Conservation (phyloP, 2,113 vertebrate species). For the Ameiurus melas region DNA sequence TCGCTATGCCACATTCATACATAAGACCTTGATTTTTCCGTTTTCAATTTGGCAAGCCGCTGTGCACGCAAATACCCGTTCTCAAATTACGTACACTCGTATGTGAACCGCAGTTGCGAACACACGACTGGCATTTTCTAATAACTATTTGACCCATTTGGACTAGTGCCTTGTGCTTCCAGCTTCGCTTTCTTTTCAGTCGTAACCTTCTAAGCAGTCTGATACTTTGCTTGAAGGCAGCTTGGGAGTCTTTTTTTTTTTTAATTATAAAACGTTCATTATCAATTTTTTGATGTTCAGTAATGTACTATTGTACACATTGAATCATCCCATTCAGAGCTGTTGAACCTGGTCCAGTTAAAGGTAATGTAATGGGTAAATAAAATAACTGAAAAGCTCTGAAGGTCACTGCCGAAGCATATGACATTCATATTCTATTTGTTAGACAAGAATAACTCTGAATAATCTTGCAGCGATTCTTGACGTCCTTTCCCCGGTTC, state of each 20-base stretch:
- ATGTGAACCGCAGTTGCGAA: not conserved
- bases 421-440: not conserved
- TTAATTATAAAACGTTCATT: not conserved
- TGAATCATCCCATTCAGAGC: not conserved
- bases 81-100: not conserved
- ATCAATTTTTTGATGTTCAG: not conserved
- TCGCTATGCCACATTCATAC: not conserved
- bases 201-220: not conserved
- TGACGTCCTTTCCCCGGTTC: not conserved
- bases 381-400: not conserved
- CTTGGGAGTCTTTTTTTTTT: not conserved
- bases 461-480: not conserved
- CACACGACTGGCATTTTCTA: not conserved
- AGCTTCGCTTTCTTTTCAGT: not conserved
- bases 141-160: not conserved
- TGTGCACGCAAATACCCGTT: not conserved
- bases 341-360: not conserved
- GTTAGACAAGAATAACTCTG: not conserved
- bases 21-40: constrained; percentile 21
- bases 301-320: not conserved
- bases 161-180: not conserved
- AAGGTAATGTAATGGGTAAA: not conserved
- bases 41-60: not conserved
- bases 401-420: not conserved
- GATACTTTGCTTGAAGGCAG: not conserved